Base-by-base conservation (phyloP, 2,797 vertebrate genomes). In the Lacerta agilis region DNA sequence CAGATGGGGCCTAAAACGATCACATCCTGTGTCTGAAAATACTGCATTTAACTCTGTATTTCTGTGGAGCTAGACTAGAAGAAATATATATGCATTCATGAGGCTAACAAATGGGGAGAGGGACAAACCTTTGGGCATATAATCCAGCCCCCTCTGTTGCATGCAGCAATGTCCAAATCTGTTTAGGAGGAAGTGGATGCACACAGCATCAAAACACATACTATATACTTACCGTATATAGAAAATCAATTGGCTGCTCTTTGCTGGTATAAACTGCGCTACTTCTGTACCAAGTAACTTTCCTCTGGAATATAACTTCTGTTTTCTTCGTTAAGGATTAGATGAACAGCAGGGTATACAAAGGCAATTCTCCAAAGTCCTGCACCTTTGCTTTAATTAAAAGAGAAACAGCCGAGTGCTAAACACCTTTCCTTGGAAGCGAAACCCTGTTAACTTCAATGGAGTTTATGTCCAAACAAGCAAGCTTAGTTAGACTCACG, bases 331-430 rank as follows among this genome's bases (percentile, higher is more conserved):
- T 45, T 43, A 69, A 45, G 36, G 13, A 43, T 69, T 82, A 45
- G 7, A 71, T 83, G 17, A 69, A 64, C 72, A 84, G 29, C 38
- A 71, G 49, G 27, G 10, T 17, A 61, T 27, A 33, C 13, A 1
- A 36, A 85, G 17, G 25, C 72, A 76, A 76, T 41, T 18, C 72
- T 77, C 55, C 55, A 43, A 77, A 27, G 83, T 43, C 3, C 36
- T 85, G 36, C 72, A 76, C 25, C 58, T 64, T 36, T 36, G 27
- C 27, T 64, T 85, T 82, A 64, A 85, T 77, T 66, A 85, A 85
- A 76, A 64, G 15, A 66, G 72, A 77, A 85, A n/a, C 36, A 76
- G 71, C 8, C 83, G n/a, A 36, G 55, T 61, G 25, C 83, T 49
- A 18, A 84, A 75, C 49, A 76, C 25, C 58, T 85, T 61, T 61